phyloP scores from a whole-genome alignment of 2,113 vertebrate species.

The Microtus montanus region DNA sequence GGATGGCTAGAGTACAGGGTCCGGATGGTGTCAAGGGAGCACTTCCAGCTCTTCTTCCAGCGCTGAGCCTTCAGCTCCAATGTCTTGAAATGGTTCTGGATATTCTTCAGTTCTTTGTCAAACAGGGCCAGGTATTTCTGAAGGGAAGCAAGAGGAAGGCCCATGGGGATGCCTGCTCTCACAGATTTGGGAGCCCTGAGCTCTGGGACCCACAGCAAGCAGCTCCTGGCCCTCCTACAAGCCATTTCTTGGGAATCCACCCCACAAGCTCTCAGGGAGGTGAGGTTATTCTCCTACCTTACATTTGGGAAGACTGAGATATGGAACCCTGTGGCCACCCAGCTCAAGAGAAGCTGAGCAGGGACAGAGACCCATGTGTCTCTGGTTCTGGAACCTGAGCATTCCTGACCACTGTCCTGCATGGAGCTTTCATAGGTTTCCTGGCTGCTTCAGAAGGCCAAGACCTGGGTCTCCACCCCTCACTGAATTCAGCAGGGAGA shows the following conservation, averaged over 20 bases:
- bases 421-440: not conserved
- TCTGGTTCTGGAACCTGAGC: not conserved
- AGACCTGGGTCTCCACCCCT: not conserved
- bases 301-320: not conserved
- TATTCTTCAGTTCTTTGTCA: slow-evolving; percentile 62
- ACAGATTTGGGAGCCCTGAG: not conserved
- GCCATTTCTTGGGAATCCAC: not conserved
- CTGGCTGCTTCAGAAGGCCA: not conserved
- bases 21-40: slow-evolving; percentile 53
- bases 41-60: slow-evolving; percentile 74
- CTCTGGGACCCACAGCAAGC: not conserved
- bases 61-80: slow-evolving; percentile 42
- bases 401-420: not conserved
- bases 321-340: not conserved
- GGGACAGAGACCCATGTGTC: not conserved
- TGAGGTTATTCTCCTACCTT: not conserved
- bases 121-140: slow-evolving; percentile 69
- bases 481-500: not conserved
- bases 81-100: rapidly evolving
- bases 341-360: not conserved
- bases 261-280: not conserved
- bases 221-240: not conserved
- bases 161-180: not conserved
- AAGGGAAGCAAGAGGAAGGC: slow-evolving; percentile 33
- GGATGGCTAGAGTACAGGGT: slow-evolving; percentile 12